Evolutionary conservation across 2,113 vertebrate genomes (phyloP), one percentile per base, ranked within the genome.

Genomic region (Upupa epops): DNA sequence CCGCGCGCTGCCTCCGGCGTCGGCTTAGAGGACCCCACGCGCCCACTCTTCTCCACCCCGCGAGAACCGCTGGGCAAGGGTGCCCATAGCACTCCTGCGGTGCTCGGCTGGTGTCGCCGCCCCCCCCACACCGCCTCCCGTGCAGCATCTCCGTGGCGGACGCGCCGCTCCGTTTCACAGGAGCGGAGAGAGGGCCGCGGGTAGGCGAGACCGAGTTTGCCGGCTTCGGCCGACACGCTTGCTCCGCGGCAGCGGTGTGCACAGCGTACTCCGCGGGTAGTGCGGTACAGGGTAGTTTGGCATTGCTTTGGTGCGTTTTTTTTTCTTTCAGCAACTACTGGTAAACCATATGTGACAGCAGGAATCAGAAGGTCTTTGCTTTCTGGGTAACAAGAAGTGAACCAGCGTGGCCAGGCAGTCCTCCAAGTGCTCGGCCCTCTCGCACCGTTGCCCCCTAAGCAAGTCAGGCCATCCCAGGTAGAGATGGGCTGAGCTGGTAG

Each of bases 361-460:
- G 6, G 29, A 25, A 26, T 2, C 4, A 7, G 36, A 8, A 64
- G 32, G 22, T 8, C 6, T 4, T 3, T 22, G 16, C 5, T 54
- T 28, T 79, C 45, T 7, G 21, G 28, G 31, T 7, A 42, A 34
- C 3, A 3, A 34, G 34, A 11, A 9, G 29, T 20, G 5, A 34
- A 17, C 13, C 1, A 32, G 17, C 17, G 28, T 4, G 46, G 24
- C 10, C 18, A 3, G 59, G 63, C 36, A 51, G 46, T 3, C 3
- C 7, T 2, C 46, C 46, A 18, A 1, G 15, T 13, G 17, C n/a
- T n/a, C 32, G 4, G 40, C 1, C 1, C 10, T 16, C n/a, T 7
- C 8, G 40, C n/a, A 60, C 5, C 0, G 14, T 3, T 4, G 37
- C 5, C 49, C 7, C 0, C 1, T 34, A 1, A 0, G 28, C 28